Base-by-base conservation (phyloP, 2,888 invertebrate genomes). In the Sturmia bella region DNA sequence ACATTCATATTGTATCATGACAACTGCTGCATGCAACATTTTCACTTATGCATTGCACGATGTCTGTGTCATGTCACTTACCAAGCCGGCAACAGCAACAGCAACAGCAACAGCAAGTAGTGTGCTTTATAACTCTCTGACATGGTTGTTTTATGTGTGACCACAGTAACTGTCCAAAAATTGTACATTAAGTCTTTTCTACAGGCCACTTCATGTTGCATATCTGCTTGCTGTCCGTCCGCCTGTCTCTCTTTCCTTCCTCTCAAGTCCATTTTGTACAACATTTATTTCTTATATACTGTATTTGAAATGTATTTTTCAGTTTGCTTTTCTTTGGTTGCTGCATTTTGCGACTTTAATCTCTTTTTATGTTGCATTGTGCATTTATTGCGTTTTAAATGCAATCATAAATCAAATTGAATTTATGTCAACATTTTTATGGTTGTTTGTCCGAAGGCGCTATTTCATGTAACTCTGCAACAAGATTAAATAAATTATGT, bases 381-480 rank as follows among this genome's bases (percentile, higher is more conserved):
- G 83, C 86, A 86, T 86, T 87, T 87, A 87, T 87, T 87, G 87
- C 87, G 86, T 87, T 87, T 87, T 87, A 87, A 87, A 87, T 87
- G 87, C 86, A 86, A 85, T 87, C 87, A 87, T 87, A 87, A 87
- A 87, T 87, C 87, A 87, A 87, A 85, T 86, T 86, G 86, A 87
- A 87, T 87, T 86, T 87, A 87, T 87, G 87, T 87, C 87, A 87
- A 87, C 86, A 86, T 87, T 87, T 82, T 87, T 86, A 86, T 85
- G 85, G 86, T 87, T 85, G 87, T 86, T 86, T 87, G 87, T 87
- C 86, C 85, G 84, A 86, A 86, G 87, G 87, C 87, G 86, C 87
- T 87, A 86, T 87, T 86, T 86, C 84, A 85, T 86, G 85, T 85
- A 84, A 72, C 72, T 84, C 85, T 85, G 82, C 82, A 84, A 79